Evolutionary conservation across 2,797 vertebrate species (phyloP), one percentile per base, ranked within the genome.

Genomic region (Lycodopsis pacificus): DNA sequence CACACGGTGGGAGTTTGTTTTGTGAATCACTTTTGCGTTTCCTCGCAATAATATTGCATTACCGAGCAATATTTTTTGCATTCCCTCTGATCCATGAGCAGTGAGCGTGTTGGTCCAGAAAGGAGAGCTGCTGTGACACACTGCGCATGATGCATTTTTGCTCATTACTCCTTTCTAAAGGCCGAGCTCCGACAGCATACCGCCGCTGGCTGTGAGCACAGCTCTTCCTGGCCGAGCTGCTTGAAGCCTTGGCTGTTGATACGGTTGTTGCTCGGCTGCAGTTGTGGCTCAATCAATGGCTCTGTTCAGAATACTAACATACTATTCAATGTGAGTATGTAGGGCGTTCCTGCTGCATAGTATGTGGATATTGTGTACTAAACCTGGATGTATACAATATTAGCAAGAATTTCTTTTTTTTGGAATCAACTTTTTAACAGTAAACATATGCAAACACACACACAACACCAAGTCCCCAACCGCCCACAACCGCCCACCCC

Each of bases 111-210:
- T 22, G 49, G 10, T 22, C 9, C n/a, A 51, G 49, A 22, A 22
- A 51, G 49, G 20, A 51, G 49, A 22, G 49, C 22, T 5, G 49
- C n/a, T 53, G 49, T 53, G 49, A 53, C 19, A 49, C 48, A 49
- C 48, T 49, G 48, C n/a, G 22, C 7, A 53, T 53, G 49, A 53
- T 53, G 49, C 49, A n/a, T n/a, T 49, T 6, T n/a, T n/a, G 20
- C 48, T 53, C 49, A 53, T 53, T 53, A 53, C 49, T 53, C 48
- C 48, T 49, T n/a, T 49, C 20, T n/a, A n/a, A 49, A 49, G 48
- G 48, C 46, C 3, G 19, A 20, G 46, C 48, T 10, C 48, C 4
- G 11, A 25, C 49, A 6, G 49, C 25, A 13, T 22, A 13, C 4
- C 5, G n/a, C 49, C 12, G 12, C 49, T 53, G 49, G 49, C 49